Evolutionary conservation across 2,888 invertebrate genomes (phyloP).

Genomic region (Thysanoteuthis rhombus): DNA sequence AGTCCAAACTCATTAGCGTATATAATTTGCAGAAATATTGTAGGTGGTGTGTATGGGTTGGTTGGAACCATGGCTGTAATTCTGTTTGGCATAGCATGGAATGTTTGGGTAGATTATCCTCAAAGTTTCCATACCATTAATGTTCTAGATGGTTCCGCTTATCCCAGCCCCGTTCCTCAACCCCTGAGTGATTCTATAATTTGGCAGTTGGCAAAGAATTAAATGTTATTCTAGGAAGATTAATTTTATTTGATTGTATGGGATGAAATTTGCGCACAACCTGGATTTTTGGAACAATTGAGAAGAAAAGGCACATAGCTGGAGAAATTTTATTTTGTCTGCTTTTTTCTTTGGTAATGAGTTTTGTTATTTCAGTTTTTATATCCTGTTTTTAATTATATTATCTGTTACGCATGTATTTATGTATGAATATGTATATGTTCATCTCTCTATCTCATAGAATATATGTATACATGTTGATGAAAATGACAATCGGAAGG

Average conservation of each 20-base stretch:
- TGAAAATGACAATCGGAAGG: no score
- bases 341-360: not conserved
- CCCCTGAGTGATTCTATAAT: not conserved
- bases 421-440: no score
- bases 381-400: no score
- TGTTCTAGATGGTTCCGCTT: not conserved
- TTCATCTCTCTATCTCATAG: no score
- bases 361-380: no score
- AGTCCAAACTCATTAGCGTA: not conserved
- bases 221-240: not conserved
- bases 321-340: not conserved
- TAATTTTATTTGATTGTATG: not conserved
- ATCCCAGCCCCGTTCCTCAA: not conserved
- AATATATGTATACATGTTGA: no score
- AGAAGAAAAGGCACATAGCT: not conserved
- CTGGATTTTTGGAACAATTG: not conserved
- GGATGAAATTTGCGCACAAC: not conserved
- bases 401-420: no score
- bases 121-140: not conserved
- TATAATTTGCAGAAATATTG: not conserved
- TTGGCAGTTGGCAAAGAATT: not conserved
- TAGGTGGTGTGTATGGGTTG: not conserved
- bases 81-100: not conserved
- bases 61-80: not conserved
- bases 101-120: not conserved